These are phyloP conservation scores for Agelastica alni DNA, from an alignment of 2,888 invertebrate species.

Conservation along the genomic window DNA sequence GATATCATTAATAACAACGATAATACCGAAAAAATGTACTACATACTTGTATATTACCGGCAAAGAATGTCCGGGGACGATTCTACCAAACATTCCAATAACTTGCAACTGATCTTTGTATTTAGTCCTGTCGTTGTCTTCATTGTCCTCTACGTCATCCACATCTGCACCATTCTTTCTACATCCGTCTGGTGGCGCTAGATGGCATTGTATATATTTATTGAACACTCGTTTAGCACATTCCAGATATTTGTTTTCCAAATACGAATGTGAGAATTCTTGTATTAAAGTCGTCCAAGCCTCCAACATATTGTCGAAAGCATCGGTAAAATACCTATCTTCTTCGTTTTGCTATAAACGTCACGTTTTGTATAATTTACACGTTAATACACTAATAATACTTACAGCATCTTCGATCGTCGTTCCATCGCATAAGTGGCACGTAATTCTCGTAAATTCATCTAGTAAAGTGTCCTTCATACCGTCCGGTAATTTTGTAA, in stretches of 20 bases:
- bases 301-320: constrained; percentile 70
- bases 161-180: constrained; percentile 58
- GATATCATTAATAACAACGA: too few species aligned
- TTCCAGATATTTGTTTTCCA: constrained; percentile 49
- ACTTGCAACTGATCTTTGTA: constrained; percentile 75
- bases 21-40: neutral
- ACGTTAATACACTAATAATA: constrained; percentile 31
- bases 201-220: constrained; percentile 76
- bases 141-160: constrained; percentile 67
- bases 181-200: constrained; percentile 80
- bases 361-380: too few species aligned
- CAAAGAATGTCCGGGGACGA: constrained; percentile 67
- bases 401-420: constrained; percentile 69
- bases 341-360: constrained; percentile 56
- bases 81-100: constrained; percentile 69
- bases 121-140: constrained; percentile 68
- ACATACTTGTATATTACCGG: constrained; percentile 64
- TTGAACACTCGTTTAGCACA: constrained; percentile 69
- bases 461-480: constrained; percentile 63
- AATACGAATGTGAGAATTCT: constrained; percentile 40
- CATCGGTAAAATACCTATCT: constrained; percentile 66
- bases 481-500: constrained; percentile 57
- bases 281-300: constrained; percentile 67
- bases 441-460: constrained; percentile 66
- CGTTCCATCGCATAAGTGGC: constrained; percentile 66